phyloP scores from a whole-genome alignment of 2,888 invertebrate genomes.

The Sycophila texana region DNA sequence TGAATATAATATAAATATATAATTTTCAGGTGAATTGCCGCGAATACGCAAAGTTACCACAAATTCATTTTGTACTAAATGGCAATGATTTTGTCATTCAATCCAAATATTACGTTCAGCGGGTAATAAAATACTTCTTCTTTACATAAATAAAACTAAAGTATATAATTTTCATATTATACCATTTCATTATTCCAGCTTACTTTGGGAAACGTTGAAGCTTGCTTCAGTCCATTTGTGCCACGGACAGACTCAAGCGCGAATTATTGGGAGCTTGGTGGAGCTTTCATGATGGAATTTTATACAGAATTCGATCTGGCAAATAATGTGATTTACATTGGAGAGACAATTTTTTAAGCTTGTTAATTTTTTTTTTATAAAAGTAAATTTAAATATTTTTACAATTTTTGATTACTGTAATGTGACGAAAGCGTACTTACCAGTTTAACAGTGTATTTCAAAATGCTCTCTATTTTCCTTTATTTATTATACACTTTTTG shows the following conservation, averaged over 20 bases:
- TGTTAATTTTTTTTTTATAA: too few relatives aligned
- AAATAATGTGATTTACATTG: constrained; percentile 74
- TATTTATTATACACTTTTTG: too few relatives aligned
- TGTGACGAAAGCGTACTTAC: too few relatives aligned
- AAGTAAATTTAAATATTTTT: too few relatives aligned
- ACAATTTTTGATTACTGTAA: too few relatives aligned
- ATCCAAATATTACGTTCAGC: constrained; percentile 80
- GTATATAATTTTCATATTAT: background rate
- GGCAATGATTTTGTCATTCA: constrained; percentile 79
- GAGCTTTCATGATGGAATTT: constrained; percentile 76
- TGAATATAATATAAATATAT: too few relatives aligned
- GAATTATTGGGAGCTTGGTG: constrained; percentile 75
- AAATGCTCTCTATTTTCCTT: too few relatives aligned
- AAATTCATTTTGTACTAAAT: constrained; percentile 78
- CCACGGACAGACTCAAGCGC: constrained; percentile 56
- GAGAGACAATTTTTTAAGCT: constrained; percentile 67
- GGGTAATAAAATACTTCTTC: constrained; percentile 69
- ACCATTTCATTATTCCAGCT: constrained; percentile 68
- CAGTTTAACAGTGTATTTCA: too few relatives aligned
- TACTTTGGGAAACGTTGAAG: constrained; percentile 66
- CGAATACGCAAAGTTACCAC: constrained; percentile 79
- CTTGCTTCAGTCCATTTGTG: constrained; percentile 76
- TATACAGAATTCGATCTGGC: constrained; percentile 76
- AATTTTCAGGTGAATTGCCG: constrained; percentile 79
- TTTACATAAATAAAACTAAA: background rate